phyloP scores from a whole-genome alignment of 2,797 vertebrate species.

The Phalloptychus januarius region DNA sequence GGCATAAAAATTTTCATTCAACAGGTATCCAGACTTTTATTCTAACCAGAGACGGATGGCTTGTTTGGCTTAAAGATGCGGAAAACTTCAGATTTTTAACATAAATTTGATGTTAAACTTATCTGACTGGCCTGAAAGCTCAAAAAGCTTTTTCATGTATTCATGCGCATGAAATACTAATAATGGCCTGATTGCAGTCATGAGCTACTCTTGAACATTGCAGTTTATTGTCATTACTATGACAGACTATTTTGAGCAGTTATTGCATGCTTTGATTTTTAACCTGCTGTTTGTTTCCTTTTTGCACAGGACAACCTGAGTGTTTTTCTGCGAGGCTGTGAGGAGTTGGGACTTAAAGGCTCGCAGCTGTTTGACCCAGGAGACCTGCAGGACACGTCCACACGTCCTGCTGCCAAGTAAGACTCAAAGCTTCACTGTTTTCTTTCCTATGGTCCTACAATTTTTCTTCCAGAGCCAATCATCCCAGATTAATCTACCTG shows the following conservation, averaged over 20 bases:
- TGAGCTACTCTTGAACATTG: background rate
- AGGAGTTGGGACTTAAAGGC: slow-evolving; percentile 95
- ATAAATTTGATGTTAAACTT: background rate
- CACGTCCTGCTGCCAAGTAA: slow-evolving; percentile 88
- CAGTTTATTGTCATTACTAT: background rate
- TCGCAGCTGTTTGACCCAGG: slow-evolving; percentile 97
- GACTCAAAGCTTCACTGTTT: slow-evolving; percentile 41
- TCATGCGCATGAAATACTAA: background rate
- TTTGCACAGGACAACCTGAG: slow-evolving; percentile 91
- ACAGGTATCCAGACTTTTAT: slow-evolving; percentile 60
- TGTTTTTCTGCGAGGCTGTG: slow-evolving; percentile 94
- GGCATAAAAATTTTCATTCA: slow-evolving; percentile 39
- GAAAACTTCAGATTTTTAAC: background rate
- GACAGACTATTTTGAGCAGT: background rate
- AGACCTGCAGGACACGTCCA: slow-evolving; percentile 92
- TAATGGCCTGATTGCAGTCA: too few relatives aligned
- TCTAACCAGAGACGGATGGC: background rate
- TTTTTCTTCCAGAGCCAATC: background rate
- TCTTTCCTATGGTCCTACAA: background rate
- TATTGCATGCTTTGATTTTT: background rate
- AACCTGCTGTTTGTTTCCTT: slow-evolving; percentile 46
- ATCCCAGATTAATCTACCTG: background rate
- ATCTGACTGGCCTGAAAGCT: background rate
- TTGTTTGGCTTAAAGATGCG: background rate
- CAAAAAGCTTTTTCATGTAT: background rate